Evolutionary conservation across 2,888 invertebrate species (phyloP), one percentile per base, ranked within the genome.

Genomic region (Polydrusus pterygomalis): DNA sequence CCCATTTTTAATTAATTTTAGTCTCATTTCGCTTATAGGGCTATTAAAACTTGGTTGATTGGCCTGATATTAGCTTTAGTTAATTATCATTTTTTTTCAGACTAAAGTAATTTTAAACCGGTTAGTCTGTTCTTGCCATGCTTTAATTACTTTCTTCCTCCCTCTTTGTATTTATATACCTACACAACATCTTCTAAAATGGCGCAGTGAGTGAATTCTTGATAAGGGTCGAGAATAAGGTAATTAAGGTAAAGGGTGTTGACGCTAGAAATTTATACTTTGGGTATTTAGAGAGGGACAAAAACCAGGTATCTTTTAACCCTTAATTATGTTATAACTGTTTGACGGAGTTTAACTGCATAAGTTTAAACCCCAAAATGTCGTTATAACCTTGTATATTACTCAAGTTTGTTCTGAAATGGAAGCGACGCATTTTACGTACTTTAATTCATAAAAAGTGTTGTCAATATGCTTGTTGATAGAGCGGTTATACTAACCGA

Each of bases 161-260:
- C 60, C 38, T n/a, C 60, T 40, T 40, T 60, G 38, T 60, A 60
- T 60, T 54, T 54, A 54, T 54, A 54, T 13, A 34, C 34, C 34
- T 34, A 54, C 54, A 54, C 38, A 60, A 30, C 43, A 60, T 38
- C 60, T 40, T 60, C 40, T 60, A 20, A 20, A 63, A 63, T 25
- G 45, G 43, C 45, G 63, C 63, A 45, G 40, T 45, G 63, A 40
- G 40, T 45, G 63, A 40, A 40, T 63, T 63, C 45, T 63, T 63
- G 63, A 63, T 63, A 63, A 63, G 63, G 63, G 63, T 63, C 63
- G 63, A 63, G 63, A 45, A 67, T 67, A 67, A 56, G 68, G 43
- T 51, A 69, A 69, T 56, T 69, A 69, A 69, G 68, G 68, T 69
- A 69, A 56, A 38, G 56, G 25, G 68, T 56, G 68, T 56, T 43